phyloP scores from a whole-genome alignment of 2,797 vertebrate species.

The Gymnodraco acuticeps region DNA sequence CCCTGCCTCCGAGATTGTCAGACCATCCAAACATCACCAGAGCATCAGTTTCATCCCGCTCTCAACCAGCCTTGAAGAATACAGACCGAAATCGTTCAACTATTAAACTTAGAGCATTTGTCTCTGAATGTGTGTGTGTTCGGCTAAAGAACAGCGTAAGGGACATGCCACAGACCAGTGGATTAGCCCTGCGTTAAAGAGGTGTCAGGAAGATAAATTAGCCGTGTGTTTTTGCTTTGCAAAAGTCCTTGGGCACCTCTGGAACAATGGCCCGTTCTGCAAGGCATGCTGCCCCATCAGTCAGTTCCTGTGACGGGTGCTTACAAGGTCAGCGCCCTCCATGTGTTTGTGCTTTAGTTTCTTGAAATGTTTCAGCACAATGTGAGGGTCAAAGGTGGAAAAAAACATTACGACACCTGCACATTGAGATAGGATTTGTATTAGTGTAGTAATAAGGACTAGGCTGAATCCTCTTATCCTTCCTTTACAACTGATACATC shows the following conservation, averaged over 20 bases:
- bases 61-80: not conserved
- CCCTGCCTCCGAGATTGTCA: constrained; percentile 44
- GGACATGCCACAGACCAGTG: constrained; percentile 56
- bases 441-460: not conserved
- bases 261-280: constrained; percentile 64
- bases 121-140: not conserved
- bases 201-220: constrained; percentile 84
- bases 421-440: not conserved
- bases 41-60: constrained; percentile 46
- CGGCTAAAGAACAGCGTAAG: constrained; percentile 22
- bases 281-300: constrained; percentile 70
- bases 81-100: not conserved
- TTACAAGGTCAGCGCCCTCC: constrained; percentile 48
- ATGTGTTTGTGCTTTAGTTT: constrained; percentile 18
- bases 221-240: constrained; percentile 59
- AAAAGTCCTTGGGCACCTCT: constrained; percentile 57
- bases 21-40: constrained; percentile 22
- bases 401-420: constrained; percentile 3
- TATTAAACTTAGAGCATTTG: constrained; percentile 3
- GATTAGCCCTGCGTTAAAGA: constrained; percentile 78
- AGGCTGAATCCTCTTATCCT: not conserved
- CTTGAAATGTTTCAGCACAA: constrained; percentile 47
- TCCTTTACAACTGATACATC: constrained; percentile 3
- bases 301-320: constrained; percentile 49
- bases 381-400: not conserved